phyloP scores from a whole-genome alignment of 2,888 invertebrate species.

The Lottia scabra region DNA sequence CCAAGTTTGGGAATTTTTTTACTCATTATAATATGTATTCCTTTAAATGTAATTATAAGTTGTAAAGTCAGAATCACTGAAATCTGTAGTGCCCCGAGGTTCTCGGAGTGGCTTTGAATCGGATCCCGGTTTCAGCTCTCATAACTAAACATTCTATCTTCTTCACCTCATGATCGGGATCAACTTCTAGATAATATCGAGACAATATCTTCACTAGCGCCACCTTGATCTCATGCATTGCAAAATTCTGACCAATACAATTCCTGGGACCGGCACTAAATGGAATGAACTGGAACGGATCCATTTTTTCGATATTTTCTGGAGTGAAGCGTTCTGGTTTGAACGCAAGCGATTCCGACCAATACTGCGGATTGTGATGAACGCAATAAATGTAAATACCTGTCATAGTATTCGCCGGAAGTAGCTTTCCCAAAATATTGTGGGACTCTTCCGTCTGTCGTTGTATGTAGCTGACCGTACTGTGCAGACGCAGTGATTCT shows the following conservation, averaged over 20 bases:
- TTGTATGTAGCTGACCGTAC: slow-evolving; percentile 54
- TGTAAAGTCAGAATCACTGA: too few species aligned
- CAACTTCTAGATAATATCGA: slow-evolving; percentile 44
- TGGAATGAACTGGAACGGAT: slow-evolving; percentile 52
- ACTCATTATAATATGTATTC: too few species aligned
- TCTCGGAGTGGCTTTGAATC: slow-evolving; percentile 37
- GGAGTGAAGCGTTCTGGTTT: slow-evolving; percentile 51
- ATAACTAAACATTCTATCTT: slow-evolving; percentile 49
- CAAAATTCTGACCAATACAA: slow-evolving; percentile 63
- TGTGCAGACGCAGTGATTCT: slow-evolving; percentile 53
- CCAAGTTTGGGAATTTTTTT: too few species aligned
- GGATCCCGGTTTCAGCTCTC: slow-evolving; percentile 51
- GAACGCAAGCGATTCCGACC: slow-evolving; percentile 49
- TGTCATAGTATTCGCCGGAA: slow-evolving; percentile 45
- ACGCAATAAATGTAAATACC: slow-evolving; percentile 49
- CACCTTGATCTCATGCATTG: slow-evolving; percentile 61
- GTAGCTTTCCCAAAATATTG: slow-evolving; percentile 43
- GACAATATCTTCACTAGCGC: slow-evolving; percentile 42
- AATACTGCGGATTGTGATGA: slow-evolving; percentile 55
- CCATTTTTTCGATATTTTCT: slow-evolving; percentile 46
- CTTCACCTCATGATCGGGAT: slow-evolving; percentile 44
- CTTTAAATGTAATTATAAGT: too few species aligned
- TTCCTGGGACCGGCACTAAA: slow-evolving; percentile 62
- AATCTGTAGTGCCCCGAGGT: not conserved
- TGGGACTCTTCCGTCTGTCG: slow-evolving; percentile 48